Conservation (phyloP, 1,140 invertebrate genomes). For the Bombus confusus region DNA sequence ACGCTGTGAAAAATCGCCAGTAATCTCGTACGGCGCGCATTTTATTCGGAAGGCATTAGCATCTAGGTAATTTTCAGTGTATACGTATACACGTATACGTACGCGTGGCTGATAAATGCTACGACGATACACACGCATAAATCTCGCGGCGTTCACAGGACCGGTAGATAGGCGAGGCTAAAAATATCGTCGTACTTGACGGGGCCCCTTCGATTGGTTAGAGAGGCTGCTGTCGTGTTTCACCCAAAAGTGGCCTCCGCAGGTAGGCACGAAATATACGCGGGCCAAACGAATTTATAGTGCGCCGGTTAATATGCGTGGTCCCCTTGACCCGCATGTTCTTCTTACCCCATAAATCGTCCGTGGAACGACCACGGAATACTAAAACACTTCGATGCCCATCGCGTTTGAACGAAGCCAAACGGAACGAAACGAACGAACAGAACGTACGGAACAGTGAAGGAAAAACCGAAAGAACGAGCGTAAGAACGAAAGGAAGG, state of each 20-base stretch:
- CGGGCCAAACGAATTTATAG: conserved; percentile 62
- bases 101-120: conserved; percentile 49
- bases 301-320: conserved; percentile 63
- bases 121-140: conserved; percentile 49
- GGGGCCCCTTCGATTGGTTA: conserved; percentile 46
- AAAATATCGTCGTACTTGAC: conserved; percentile 57
- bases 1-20: conserved; percentile 43
- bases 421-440: background rate
- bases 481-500: background rate
- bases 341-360: conserved; percentile 65
- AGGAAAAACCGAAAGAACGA: background rate
- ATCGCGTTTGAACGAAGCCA: conserved; percentile 17
- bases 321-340: conserved; percentile 67
- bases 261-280: conserved; percentile 58
- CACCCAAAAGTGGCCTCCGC: conserved; percentile 49
- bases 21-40: conserved; percentile 44
- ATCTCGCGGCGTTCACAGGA: conserved; percentile 45
- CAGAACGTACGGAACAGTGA: background rate
- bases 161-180: conserved; percentile 50
- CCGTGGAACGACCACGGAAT: conserved; percentile 53
- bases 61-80: conserved; percentile 48
- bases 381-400: conserved; percentile 66
- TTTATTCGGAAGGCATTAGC: conserved; percentile 49
- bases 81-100: background rate
- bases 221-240: conserved; percentile 52